Evolutionary conservation across 2,797 vertebrate genomes (phyloP).

Genomic region (Tragelaphus oryx): DNA sequence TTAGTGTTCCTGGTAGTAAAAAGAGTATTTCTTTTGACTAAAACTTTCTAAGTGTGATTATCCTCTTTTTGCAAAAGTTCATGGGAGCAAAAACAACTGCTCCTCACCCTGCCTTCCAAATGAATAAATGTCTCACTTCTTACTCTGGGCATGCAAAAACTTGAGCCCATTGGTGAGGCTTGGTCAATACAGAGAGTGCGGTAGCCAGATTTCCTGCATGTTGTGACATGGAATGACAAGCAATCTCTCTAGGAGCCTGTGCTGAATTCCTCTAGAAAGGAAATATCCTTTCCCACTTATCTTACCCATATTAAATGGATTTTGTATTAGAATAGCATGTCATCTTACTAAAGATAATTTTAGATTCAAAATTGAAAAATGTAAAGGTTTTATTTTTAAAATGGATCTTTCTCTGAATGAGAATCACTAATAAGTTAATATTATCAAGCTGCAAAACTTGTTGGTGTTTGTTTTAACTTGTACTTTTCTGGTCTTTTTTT

Average conservation of each 20-base stretch:
- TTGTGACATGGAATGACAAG: neutral
- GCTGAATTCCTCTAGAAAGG: neutral
- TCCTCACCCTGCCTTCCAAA: constrained; percentile 65
- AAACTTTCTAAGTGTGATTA: constrained; percentile 51
- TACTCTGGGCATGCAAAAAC: constrained; percentile 72
- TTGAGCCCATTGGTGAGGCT: constrained; percentile 58
- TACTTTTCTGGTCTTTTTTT: constrained; percentile 65
- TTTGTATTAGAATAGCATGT: neutral
- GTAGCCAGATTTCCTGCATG: constrained; percentile 30
- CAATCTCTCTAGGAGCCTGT: neutral
- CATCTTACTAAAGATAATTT: neutral
- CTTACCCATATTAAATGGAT: neutral
- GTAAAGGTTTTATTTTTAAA: constrained; percentile 2
- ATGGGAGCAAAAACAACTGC: constrained; percentile 68
- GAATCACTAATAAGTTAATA: neutral
- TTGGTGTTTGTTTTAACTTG: constrained; percentile 32
- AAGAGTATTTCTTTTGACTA: constrained; percentile 63
- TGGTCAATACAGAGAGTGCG: neutral
- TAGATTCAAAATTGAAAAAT: constrained; percentile 26
- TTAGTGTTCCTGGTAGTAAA: neutral
- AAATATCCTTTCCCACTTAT: neutral
- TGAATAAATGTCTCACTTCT: constrained; percentile 45
- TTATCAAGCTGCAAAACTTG: neutral
- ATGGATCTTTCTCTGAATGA: constrained; percentile 26
- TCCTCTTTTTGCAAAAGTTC: constrained; percentile 63